Evolutionary conservation across 2,113 vertebrate genomes (phyloP).

Genomic region (Grantiella picta): DNA sequence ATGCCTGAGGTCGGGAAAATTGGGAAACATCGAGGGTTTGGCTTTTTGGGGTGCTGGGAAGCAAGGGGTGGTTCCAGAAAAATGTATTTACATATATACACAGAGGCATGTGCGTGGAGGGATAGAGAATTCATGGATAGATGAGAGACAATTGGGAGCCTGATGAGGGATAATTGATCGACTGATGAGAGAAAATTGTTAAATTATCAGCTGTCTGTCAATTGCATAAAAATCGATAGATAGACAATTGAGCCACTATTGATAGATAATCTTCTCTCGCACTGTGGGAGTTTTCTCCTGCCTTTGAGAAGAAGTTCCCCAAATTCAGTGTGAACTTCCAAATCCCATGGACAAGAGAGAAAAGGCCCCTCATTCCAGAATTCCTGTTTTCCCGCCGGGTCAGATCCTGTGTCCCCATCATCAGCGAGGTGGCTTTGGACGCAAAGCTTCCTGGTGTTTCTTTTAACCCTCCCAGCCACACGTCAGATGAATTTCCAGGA

Average conservation of each 20-base stretch:
- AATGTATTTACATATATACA: fast-evolving
- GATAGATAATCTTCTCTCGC: not conserved
- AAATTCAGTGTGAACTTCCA: not conserved
- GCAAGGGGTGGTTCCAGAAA: fast-evolving
- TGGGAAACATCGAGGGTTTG: fast-evolving
- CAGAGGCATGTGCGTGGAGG: fast-evolving
- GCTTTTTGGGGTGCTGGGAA: not conserved
- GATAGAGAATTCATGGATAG: fast-evolving
- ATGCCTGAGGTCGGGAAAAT: fast-evolving
- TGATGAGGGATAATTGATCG: not conserved
- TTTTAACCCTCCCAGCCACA: not conserved
- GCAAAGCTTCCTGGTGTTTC: not conserved
- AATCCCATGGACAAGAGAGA: too few species aligned
- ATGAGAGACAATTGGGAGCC: not conserved
- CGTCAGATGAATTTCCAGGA: not conserved
- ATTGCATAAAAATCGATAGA: too few species aligned
- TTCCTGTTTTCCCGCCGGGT: fast-evolving
- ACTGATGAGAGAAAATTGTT: not conserved
- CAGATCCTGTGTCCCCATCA: fast-evolving
- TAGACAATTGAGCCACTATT: fast-evolving
- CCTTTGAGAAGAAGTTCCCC: not conserved
- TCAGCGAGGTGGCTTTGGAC: fast-evolving
- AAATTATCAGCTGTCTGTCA: not conserved
- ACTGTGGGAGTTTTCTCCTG: fast-evolving
- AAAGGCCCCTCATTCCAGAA: fast-evolving